Conservation (phyloP, 2,113 vertebrate species). For the Diadophis punctatus region DNA sequence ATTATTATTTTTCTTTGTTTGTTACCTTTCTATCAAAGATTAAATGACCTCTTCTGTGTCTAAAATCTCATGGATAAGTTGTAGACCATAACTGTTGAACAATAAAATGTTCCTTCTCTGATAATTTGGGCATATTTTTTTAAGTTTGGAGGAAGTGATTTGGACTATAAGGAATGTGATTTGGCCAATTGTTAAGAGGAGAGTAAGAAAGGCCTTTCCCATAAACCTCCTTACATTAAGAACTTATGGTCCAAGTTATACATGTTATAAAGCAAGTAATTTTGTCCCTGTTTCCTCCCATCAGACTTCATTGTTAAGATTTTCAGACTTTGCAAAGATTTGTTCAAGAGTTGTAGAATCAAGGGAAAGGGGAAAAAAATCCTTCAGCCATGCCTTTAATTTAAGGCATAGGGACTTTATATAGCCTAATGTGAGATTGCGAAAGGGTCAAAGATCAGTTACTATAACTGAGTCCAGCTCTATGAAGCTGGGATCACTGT, state of each 20-base stretch:
- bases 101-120: neutral
- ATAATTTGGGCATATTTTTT: neutral
- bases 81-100: neutral
- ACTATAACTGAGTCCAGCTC: neutral
- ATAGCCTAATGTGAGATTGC: neutral
- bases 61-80: neutral
- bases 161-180: neutral
- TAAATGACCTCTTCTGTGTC: neutral
- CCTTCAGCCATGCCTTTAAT: neutral
- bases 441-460: neutral
- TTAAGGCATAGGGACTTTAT: neutral
- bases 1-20: neutral
- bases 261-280: neutral
- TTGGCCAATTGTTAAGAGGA: neutral
- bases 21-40: neutral
- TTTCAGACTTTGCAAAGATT: neutral
- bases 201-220: neutral
- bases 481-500: neutral
- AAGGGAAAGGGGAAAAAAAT: too few species aligned
- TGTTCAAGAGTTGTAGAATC: neutral
- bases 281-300: neutral
- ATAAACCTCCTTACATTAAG: neutral
- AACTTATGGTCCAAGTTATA: neutral
- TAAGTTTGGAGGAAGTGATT: neutral
- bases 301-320: neutral